Base-by-base conservation (phyloP, 2,797 vertebrate genomes). In the Diceros bicornis region DNA sequence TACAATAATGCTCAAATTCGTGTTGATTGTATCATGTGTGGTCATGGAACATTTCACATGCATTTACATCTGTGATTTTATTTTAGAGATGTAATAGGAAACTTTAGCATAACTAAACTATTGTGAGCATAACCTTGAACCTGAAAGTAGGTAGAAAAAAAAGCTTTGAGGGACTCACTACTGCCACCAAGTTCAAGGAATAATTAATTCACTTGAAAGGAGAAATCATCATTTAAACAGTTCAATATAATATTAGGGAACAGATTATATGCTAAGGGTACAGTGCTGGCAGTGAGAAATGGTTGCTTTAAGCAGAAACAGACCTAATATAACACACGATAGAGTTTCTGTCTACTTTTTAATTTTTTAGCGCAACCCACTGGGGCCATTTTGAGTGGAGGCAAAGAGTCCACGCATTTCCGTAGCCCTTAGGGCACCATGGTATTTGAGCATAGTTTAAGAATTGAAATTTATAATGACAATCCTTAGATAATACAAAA, bases 1-100 rank as follows among this genome's bases (percentile, higher is more conserved):
- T 99, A 98, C 87, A 87, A 3, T 78, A 95, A 66, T 85, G 0
- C 12, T 82, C 4, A 79, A 55, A 69, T n/a, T 0, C 4, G 52
- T 59, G 11, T 90, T 72, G n/a, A 97, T 84, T 81, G 44, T 83
- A 8, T 77, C 71, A 37, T 34, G 1, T 85, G 27, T 83, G 47
- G 34, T 82, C 44, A 81, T 82, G 72, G 79, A 69, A 52, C 27
- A 75, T 68, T 77, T 93, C 20, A 41, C 12, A n/a, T 64, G 10
- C 29, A 69, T 96, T 96, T 95, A 64, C 4, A 47, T 77, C 27
- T 91, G 52, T 78, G 69, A 94, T 93, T 94, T 96, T 89, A 72
- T 84, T 79, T 90, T 92, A 68, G 47, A 92, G 52, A 50, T 72
- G 23, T 8, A 90, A 79, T 32, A 62, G 71, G 41, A 81, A 75